Evolutionary conservation across 2,797 vertebrate genomes (phyloP), one percentile per base, ranked within the genome.

Genomic region (Oreochromis grahami): DNA sequence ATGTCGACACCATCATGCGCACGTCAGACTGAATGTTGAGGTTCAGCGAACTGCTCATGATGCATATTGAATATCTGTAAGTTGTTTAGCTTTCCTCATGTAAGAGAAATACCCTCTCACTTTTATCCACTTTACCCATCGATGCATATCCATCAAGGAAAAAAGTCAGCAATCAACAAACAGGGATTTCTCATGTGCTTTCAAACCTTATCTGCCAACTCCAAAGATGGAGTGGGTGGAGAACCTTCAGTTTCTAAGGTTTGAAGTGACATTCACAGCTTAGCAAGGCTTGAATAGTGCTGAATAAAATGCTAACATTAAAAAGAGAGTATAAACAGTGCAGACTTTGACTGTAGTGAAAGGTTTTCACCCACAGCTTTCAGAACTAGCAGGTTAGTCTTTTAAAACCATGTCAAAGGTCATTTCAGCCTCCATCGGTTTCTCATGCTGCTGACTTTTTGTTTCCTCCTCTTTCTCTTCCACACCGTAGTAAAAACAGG

Each of bases 1-100:
- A 29, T 81, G 86, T 81, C 82, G 68, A 77, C 60, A 8, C 78
- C 78, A 78, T 78, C 78, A 50, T 60, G 68, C 65, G 82, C 76
- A 81, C 80, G 85, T 70, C 76, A 74, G 79, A n/a, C 17, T 38
- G 41, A n/a, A 45, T 56, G 79, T 41, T n/a, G 19, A 74, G 50
- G 58, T 78, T 84, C 78, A 77, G 53, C 19, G 78, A 88, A 38
- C 32, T 65, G 15, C 43, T 74, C 12, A 70, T 76, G 77, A 85
- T 84, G 84, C 82, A 81, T 58, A 76, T 21, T 48, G 55, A 81
- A 50, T 77, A 83, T 48, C 29, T 81, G 63, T 52, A 80, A 63
- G 84, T 79, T 77, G 76, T 87, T 84, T 78, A 19, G 81, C 51
- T 85, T n/a, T 24, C 45, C 50, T 74, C 78, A 3, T 63, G 68